Evolutionary conservation across 2,888 invertebrate species (phyloP), one percentile per base, ranked within the genome.

Genomic region (Polyommatus iphigenia): DNA sequence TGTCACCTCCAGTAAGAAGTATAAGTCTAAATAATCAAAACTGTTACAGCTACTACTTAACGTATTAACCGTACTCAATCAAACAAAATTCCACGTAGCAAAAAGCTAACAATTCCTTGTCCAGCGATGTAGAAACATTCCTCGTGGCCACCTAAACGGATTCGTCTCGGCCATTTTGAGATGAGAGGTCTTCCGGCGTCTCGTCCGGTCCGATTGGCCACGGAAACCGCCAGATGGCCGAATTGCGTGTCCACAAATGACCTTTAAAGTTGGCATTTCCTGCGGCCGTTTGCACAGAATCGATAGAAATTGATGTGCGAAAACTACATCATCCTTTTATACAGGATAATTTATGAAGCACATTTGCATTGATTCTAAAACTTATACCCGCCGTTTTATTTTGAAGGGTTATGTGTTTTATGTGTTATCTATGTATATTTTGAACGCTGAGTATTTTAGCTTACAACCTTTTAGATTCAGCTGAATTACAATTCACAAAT

Each of bases 141-240:
- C 89, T 88, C 83, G 85, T 84, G 86, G 20, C 29, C 29, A 67
- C 88, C 87, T 89, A 83, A 87, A 87, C 87, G 86, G 88, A 91
- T 91, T 91, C 87, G 92, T 86, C 86, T 88, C 88, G 91, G 91
- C 88, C 90, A 91, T 90, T 91, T 89, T 88, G 85, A 90, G 91
- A 92, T 91, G 90, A 91, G 90, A 90, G 88, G 87, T 85, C 90
- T 91, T 91, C 92, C 92, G 92, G 92, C 87, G 88, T 87, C 88
- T 83, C 89, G 85, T 85, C 89, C 92, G 91, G 91, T 89, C 83
- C 84, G 80, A 83, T 82, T 81, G 82, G 83, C 82, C 85, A 84
- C 84, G 81, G 67, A 67, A 67, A 67, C 15, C 29, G 81, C 81
- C 80, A 79, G 67, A 67, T 67, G 67, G 67, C 67, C 80, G 80